Conservation (phyloP, 1,140 invertebrate species). For the Calephelis nemesis region DNA sequence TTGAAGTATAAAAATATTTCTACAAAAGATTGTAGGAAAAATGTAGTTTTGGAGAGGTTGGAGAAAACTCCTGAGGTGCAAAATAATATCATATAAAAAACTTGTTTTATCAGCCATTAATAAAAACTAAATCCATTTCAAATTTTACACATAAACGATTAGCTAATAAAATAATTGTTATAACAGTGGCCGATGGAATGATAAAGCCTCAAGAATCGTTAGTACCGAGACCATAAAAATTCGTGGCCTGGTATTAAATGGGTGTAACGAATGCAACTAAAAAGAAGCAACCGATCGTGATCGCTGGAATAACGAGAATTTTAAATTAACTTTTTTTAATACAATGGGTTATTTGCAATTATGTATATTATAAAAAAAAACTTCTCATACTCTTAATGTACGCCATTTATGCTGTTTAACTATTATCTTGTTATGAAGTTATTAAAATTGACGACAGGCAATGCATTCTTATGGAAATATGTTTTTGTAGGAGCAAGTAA, state of each 20-base stretch:
- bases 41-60: too few relatives aligned
- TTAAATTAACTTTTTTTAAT: constrained; percentile 33
- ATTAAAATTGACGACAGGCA: constrained; percentile 5
- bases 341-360: constrained; percentile 28
- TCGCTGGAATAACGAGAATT: constrained; percentile 41
- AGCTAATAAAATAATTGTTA: neutral
- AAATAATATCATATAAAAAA: too few relatives aligned
- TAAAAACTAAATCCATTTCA: too few relatives aligned
- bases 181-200: too few relatives aligned
- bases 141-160: too few relatives aligned
- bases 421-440: constrained; percentile 20
- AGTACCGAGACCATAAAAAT: neutral
- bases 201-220: neutral
- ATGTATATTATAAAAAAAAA: constrained; percentile 21
- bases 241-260: constrained; percentile 29
- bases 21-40: too few relatives aligned
- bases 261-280: constrained; percentile 38
- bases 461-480: constrained; percentile 14
- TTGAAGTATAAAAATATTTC: too few relatives aligned
- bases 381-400: constrained; percentile 22
- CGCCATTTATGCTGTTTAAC: constrained; percentile 11
- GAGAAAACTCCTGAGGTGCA: too few relatives aligned
- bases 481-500: neutral
- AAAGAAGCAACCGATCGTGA: constrained; percentile 36
- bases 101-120: too few relatives aligned